A percentile compares a stretch with the other conserved stretches of the same genome.
Conservation (phyloP, 2,797 vertebrate genomes). For the Anisognathus igniventris region DNA sequence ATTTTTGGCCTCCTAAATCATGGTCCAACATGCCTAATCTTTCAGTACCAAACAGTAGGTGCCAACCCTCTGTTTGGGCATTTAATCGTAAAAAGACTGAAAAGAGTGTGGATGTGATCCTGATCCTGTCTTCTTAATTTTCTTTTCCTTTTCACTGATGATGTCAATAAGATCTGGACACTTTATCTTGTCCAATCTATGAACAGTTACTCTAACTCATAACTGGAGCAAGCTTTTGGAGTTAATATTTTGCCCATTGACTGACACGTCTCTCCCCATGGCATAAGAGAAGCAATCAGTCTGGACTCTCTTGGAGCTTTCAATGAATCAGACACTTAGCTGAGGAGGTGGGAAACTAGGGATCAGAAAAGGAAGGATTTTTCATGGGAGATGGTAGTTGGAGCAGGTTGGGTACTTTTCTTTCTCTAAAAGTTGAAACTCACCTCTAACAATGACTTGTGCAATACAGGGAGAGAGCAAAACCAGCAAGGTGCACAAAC, state of each 20-base stretch:
- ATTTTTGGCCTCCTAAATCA: background rate
- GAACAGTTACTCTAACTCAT: background rate
- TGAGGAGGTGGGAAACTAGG: background rate
- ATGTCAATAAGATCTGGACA: background rate
- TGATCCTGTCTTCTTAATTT: background rate
- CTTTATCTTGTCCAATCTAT: background rate
- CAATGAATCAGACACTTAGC: background rate
- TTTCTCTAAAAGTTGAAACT: background rate
- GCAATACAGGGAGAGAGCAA: background rate
- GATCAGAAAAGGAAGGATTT: background rate
- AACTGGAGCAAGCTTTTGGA: background rate
- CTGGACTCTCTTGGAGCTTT: background rate
- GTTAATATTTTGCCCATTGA: background rate
- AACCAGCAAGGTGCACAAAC: background rate
- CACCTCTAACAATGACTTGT: background rate
- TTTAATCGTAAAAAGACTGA: background rate
- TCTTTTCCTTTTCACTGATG: background rate
- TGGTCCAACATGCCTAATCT: background rate
- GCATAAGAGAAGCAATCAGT: fast-evolving
- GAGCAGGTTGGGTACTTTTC: background rate
- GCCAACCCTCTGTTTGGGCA: background rate
- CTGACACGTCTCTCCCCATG: background rate
- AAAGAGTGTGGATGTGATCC: background rate
- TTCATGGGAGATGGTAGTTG: background rate
- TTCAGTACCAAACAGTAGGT: background rate